phyloP scores from a whole-genome alignment of 2,797 vertebrate genomes.

The Odontamblyopus rebecca region DNA sequence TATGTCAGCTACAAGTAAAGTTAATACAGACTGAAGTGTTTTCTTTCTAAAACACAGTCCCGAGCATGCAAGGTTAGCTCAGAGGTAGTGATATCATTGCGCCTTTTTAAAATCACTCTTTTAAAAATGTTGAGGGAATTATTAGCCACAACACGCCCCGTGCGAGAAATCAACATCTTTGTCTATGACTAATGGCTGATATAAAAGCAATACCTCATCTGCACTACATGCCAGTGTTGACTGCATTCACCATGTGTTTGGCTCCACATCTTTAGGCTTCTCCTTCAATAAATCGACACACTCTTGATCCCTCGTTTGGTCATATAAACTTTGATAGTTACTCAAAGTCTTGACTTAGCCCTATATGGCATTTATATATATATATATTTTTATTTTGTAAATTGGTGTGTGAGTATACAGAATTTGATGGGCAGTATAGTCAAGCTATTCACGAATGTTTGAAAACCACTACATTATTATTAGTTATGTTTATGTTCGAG shows the following conservation, averaged over 20 bases:
- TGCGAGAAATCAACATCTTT: conserved; percentile 46
- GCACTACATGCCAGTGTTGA: conserved; percentile 33
- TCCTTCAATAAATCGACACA: conserved; percentile 64
- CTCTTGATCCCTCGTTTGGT: conserved; percentile 61
- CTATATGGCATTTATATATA: conserved; percentile 18
- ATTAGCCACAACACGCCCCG: conserved; percentile 39
- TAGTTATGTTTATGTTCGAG: neutral
- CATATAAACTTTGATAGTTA: conserved; percentile 56
- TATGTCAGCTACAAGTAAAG: conserved; percentile 49
- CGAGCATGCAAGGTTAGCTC: conserved; percentile 29
- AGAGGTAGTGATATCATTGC: conserved; percentile 50
- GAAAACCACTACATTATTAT: neutral
- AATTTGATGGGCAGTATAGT: conserved; percentile 20
- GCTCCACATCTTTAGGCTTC: conserved; percentile 52
- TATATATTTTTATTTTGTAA: conserved; percentile 35
- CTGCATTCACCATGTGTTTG: conserved; percentile 66
- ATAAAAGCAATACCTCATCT: conserved; percentile 64
- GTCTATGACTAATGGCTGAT: conserved; percentile 60
- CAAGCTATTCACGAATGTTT: conserved; percentile 13
- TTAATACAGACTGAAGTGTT: conserved; percentile 52
- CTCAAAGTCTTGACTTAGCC: conserved; percentile 50
- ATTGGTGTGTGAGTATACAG: conserved; percentile 30
- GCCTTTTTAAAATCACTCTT: conserved; percentile 23
- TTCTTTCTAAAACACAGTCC: conserved; percentile 32
- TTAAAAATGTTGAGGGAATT: conserved; percentile 18